Percentiles rank a stretch among this genome's conserved stretches.
Conservation (phyloP, 1,140 invertebrate species). For the Drosophila parvula region DNA sequence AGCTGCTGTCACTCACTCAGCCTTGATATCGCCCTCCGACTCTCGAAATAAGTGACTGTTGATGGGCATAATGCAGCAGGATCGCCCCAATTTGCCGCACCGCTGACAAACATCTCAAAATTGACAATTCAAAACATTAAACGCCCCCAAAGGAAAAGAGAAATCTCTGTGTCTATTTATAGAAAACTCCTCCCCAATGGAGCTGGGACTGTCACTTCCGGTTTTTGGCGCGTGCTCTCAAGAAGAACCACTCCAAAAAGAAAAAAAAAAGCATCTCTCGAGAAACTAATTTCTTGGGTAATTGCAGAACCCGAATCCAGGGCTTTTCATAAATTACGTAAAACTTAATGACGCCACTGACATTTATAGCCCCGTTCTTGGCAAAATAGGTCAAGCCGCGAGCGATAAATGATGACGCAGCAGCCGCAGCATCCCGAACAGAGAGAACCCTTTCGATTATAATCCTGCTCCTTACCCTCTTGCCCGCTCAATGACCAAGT, state of each 20-base stretch:
- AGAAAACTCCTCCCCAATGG: slow-evolving; percentile 39
- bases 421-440: slow-evolving; percentile 57
- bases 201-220: slow-evolving; percentile 60
- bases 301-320: slow-evolving; percentile 39
- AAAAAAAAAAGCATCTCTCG: slow-evolving; percentile 8
- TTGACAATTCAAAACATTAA: slow-evolving; percentile 30
- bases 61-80: slow-evolving; percentile 52
- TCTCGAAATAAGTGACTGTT: slow-evolving; percentile 77
- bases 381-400: slow-evolving; percentile 79
- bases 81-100: slow-evolving; percentile 68
- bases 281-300: slow-evolving; percentile 69
- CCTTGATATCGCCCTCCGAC: slow-evolving; percentile 4
- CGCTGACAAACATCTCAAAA: slow-evolving; percentile 70
- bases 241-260: slow-evolving; percentile 38
- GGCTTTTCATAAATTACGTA: slow-evolving; percentile 76
- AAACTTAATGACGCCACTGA: slow-evolving; percentile 79
- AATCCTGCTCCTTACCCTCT: slow-evolving; percentile 44
- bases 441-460: slow-evolving; percentile 15
- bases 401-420: slow-evolving; percentile 70
- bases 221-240: slow-evolving; percentile 62
- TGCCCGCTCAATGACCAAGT: slow-evolving; percentile 62
- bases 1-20: slow-evolving; percentile 75
- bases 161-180: slow-evolving; percentile 3
- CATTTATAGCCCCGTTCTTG: slow-evolving; percentile 70
- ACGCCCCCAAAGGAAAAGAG: slow-evolving; percentile 23